A percentile compares a stretch with the other conserved stretches of the same genome.
Conservation (phyloP, 2,888 invertebrate species). For the Abrostola tripartita region DNA sequence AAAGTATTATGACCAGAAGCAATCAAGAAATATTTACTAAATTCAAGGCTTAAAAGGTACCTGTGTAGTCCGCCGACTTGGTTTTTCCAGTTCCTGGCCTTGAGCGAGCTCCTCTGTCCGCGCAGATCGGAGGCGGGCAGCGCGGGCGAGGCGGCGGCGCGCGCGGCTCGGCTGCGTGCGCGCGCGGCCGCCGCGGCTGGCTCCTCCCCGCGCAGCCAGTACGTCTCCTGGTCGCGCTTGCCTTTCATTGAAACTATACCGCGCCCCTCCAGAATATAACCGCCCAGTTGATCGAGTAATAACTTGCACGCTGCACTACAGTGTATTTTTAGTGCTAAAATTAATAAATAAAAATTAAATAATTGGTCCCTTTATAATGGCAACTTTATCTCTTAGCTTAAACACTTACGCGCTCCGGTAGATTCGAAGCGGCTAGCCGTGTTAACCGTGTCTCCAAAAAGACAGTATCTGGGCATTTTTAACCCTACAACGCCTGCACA, state of each 20-base stretch:
- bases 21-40: neutral
- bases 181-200: constrained; percentile 85
- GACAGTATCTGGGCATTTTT: constrained; percentile 97
- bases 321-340: constrained; percentile 93
- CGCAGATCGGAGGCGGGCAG: constrained; percentile 76
- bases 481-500: constrained; percentile 97
- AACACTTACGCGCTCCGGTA: constrained; percentile 91
- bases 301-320: constrained; percentile 92
- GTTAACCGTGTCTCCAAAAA: constrained; percentile 98
- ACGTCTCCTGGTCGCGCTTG: constrained; percentile 93
- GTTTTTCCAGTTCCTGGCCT: constrained; percentile 89
- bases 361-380: neutral
- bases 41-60: constrained; percentile 59
- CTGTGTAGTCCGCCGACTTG: constrained; percentile 85
- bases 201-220: constrained; percentile 94
- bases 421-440: constrained; percentile 96
- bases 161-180: constrained; percentile 84
- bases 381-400: too few species aligned
- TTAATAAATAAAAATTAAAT: constrained; percentile 9
- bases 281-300: constrained; percentile 91
- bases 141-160: constrained; percentile 72
- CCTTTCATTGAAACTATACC: constrained; percentile 95
- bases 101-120: constrained; percentile 89
- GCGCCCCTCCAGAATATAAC: constrained; percentile 92
- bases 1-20: too few species aligned